Conservation (phyloP, 2,797 vertebrate species). For the Serranus cabrilla region DNA sequence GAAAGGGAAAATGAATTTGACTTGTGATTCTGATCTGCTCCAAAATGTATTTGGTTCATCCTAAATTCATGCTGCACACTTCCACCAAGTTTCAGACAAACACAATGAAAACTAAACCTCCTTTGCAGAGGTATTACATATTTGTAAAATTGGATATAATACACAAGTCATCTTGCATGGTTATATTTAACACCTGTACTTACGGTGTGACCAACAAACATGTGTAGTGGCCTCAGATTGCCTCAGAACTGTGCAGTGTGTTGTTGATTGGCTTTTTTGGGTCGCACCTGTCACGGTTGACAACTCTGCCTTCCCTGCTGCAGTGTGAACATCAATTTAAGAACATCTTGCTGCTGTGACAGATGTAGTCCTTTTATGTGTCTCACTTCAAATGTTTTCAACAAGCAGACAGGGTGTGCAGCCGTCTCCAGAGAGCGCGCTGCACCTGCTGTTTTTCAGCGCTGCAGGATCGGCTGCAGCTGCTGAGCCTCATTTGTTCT, state of each 20-base stretch:
- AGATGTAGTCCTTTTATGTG: constrained; percentile 24
- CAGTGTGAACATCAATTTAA: constrained; percentile 4
- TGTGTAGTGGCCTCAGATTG: not conserved
- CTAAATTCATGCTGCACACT: too few relatives aligned
- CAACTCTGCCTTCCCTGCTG: not conserved
- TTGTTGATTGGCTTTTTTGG: not conserved
- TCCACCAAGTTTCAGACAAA: too few relatives aligned
- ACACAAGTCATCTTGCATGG: not conserved
- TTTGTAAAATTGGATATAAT: not conserved
- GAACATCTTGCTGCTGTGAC: not conserved
- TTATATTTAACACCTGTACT: not conserved
- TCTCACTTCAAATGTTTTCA: constrained; percentile 34
- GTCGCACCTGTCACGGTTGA: not conserved
- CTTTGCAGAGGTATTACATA: not conserved
- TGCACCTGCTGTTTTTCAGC: constrained; percentile 29
- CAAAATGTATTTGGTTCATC: too few relatives aligned
- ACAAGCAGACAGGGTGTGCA: not conserved
- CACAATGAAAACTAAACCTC: too few relatives aligned
- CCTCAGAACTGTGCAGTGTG: not conserved
- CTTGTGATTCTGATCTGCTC: too few relatives aligned
- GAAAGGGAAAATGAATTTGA: too few relatives aligned
- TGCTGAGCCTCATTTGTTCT: constrained; percentile 8
- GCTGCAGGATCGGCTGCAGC: constrained; percentile 17
- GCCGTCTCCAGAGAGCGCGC: constrained; percentile 5
- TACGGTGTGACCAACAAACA: not conserved